Base-by-base conservation (phyloP, 2,113 vertebrate genomes). In the Perca fluviatilis region DNA sequence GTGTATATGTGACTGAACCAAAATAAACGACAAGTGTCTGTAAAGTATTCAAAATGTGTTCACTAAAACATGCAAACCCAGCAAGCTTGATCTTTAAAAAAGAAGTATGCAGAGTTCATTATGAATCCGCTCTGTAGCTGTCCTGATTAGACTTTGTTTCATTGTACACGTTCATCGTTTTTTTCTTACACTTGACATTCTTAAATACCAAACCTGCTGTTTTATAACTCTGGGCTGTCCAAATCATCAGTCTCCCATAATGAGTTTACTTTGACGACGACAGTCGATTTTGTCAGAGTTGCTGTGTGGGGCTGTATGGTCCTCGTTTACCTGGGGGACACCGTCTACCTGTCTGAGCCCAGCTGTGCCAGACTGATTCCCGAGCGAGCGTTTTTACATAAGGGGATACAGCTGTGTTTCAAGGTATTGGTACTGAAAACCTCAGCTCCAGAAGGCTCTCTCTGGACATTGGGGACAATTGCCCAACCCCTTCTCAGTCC, bases 311-410 rank as follows among this genome's bases (percentile, higher is more conserved):
- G 80, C 84, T 51, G n/a, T 7, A n/a, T 74, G 71, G 66, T 82
- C 57, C 75, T 82, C 57, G 8, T 74, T 86, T 40, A 79, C 83
- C 74, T 70, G 76, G 66, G 88, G 83, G 82, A 83, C 46, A 21
- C 4, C 3, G 70, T 67, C 49, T 33, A 58, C 53, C 61, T 73
- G 69, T 72, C 69, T 43, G 50, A 76, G 72, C 30, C 72, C 79
- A 25, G 84, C 84, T 80, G 79, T 19, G 74, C 50, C 19, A 36
- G 40, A 80, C 57, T 5, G 70, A 88, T 64, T 67, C 62, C 30
- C n/a, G n/a, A n/a, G n/a, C 43, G 61, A 73, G 54, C 3, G 0
- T 33, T 56, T 56, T 27, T 25, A 36, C 75, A 49, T 33, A 5
- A 25, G 36, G 47, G 10, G 19, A 51, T 40, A 15, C 71, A 77